Base-by-base conservation (phyloP, 2,113 vertebrate genomes). In the Nymphicus hollandicus region DNA sequence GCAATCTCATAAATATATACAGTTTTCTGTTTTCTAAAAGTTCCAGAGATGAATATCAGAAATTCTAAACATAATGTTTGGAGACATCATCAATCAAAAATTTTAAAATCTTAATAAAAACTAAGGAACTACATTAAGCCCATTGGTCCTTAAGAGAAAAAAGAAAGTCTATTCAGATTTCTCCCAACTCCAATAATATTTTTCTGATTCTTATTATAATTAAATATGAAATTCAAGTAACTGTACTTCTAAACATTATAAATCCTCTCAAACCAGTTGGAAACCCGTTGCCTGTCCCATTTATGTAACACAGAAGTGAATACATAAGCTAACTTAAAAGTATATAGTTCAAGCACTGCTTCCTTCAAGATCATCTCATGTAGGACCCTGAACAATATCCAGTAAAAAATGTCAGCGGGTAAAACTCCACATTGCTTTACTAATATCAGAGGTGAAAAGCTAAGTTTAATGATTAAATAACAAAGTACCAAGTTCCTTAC, bases 391-490 rank as follows among this genome's bases (percentile, higher is more conserved):
- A 78, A 31, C 29, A 41, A 58, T 7, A 61, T 9, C 20, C 44
- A 2, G 5, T 55, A 35, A 66, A 85, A 84, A 68, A n/a, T 4
- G 5, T n/a, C 35, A 83, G 4, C 1, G 5, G 18, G 7, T 39
- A 44, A 17, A 11, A 17, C 50, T 50, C 16, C 20, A 25, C 14
- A 29, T 52, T 24, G 16, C 35, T 81, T 91, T 17, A 77, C 31
- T 56, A 66, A 66, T 22, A n/a, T 29, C 25, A 83, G 41, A 80
- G 18, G 13, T 47, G 44, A 72, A 94, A 84, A 73, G 47, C 20
- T 31, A 78, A 56, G 58, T 50, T 83, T 89, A 86, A 83, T 86
- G 41, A 91, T 91, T 94, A 89, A 91, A 88, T 24, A 80, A 74
- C 44, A 23, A 73, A 88, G 13, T 33, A 74, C 39, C 39, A 72